Base-by-base conservation (phyloP, 2,888 invertebrate genomes). In the Eustalomyia histrio region DNA sequence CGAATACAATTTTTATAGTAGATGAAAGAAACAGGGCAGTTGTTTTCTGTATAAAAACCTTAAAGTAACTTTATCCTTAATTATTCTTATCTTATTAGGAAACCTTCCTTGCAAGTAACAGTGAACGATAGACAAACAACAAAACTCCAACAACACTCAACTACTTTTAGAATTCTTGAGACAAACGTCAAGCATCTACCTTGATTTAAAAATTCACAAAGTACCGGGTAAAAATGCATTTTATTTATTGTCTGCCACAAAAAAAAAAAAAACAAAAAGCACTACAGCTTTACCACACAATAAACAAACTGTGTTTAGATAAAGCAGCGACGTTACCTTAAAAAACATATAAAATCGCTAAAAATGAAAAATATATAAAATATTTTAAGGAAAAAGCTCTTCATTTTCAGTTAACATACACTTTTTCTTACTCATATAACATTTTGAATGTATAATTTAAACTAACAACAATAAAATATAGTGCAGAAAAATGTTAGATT, bases 201-300 rank as follows among this genome's bases (percentile, higher is more conserved):
- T 76, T 74, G 64, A 71, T 78, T 53, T 68, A 60, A 76, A 58
- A 69, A 21, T 71, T 63, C 69, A 14, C 17, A 7, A 29, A 21
- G 8, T 21, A 60, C 64, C 6, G 2, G 9, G 16, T 53, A 65
- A 76, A 76, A 71, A 68, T 71, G 29, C 65, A 71, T 78, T 81
- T 81, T 81, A 81, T 81, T 79, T 79, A 82, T 82, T 76, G 79
- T 79, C 53, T 55, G 74, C 65, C 50, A 68, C 21, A 73, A 75
- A 75, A 71, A 24, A 33, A 14, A 24, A 52, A 61, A 60, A 14
- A 53, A 50, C 39, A 33, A 24, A 55, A 58, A 33, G n/a, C n/a
- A 53, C 8, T 21, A 53, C 43, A 73, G 72, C 29, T 68, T 64
- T 64, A 74, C 72, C 74, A 39, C 76, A 76, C 74, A 69, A 61